phyloP scores from a whole-genome alignment of 2,797 vertebrate genomes.

The Lutjanus argentimaculatus region DNA sequence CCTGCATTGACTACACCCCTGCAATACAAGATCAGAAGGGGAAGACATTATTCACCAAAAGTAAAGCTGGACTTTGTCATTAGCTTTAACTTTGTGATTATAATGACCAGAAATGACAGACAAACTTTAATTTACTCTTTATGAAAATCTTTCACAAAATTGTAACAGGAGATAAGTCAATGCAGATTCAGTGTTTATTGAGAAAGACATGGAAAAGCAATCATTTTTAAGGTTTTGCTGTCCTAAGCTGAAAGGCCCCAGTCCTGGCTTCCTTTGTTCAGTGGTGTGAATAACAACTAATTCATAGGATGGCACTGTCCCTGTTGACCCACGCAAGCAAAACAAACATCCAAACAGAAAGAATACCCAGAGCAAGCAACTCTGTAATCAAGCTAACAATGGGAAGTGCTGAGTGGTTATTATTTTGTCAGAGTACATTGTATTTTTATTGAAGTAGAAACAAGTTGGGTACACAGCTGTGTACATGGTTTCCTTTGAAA shows the following conservation, averaged over 20 bases:
- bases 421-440: slow-evolving; percentile 12
- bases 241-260: slow-evolving; percentile 6
- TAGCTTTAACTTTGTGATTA: neutral
- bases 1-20: slow-evolving; percentile 20
- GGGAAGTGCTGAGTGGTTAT: slow-evolving; percentile 6
- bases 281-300: slow-evolving; percentile 10
- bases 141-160: neutral
- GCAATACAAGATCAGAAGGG: slow-evolving; percentile 20
- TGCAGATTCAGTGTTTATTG: slow-evolving; percentile 6
- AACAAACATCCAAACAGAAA: slow-evolving; percentile 14
- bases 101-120: neutral
- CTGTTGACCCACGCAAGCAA: neutral
- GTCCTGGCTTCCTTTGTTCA: neutral
- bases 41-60: neutral
- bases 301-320: neutral
- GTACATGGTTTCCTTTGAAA: neutral
- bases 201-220: neutral
- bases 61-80: neutral
- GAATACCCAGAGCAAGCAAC: neutral
- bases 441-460: neutral
- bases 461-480: neutral
- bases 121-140: neutral
- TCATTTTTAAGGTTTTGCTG: slow-evolving; percentile 7
- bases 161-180: neutral
- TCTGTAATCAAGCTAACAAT: slow-evolving; percentile 29